phyloP scores from a whole-genome alignment of 2,113 vertebrate genomes.

The Phrynocephalus versicolor region DNA sequence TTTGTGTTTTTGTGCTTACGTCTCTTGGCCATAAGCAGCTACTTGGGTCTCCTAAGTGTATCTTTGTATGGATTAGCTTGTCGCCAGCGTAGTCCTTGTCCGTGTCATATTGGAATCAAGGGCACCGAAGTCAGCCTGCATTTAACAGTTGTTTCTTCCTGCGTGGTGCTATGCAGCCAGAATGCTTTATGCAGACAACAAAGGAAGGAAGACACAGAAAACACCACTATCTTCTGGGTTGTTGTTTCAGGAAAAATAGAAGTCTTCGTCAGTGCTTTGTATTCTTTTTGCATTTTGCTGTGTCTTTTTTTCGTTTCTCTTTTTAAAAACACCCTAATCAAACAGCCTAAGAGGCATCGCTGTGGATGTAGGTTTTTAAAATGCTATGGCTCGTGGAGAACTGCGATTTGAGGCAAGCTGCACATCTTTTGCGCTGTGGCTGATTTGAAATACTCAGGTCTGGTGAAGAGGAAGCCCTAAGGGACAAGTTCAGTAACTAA shows the following conservation, averaged over 20 bases:
- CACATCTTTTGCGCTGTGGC: conserved; percentile 77
- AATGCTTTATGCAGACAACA: conserved; percentile 75
- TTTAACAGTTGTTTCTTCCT: conserved; percentile 73
- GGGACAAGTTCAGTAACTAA: conserved; percentile 76
- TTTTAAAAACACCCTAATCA: conserved; percentile 64
- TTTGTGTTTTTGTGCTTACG: conserved; percentile 34
- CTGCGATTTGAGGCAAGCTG: conserved; percentile 70
- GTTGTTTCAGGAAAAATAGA: conserved; percentile 68
- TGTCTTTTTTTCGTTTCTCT: conserved; percentile 34
- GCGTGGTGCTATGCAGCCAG: conserved; percentile 75
- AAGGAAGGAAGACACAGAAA: conserved; percentile 75
- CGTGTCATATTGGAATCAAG: conserved; percentile 73
- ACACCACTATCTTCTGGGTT: conserved; percentile 73
- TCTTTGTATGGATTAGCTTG: conserved; percentile 78
- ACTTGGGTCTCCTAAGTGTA: conserved; percentile 59
- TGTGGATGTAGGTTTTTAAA: conserved; percentile 72
- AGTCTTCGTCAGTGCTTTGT: conserved; percentile 58
- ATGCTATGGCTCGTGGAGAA: conserved; percentile 79
- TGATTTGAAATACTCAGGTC: conserved; percentile 78
- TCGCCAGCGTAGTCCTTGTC: conserved; percentile 71
- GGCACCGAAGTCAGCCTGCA: conserved; percentile 70
- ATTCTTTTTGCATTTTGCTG: conserved; percentile 21
- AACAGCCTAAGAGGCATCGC: conserved; percentile 71
- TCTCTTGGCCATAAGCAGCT: conserved; percentile 65
- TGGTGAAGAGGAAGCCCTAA: conserved; percentile 79